These are phyloP conservation scores for Bombylius discolor DNA, from an alignment of 2,888 invertebrate species.

Conservation along the genomic window DNA sequence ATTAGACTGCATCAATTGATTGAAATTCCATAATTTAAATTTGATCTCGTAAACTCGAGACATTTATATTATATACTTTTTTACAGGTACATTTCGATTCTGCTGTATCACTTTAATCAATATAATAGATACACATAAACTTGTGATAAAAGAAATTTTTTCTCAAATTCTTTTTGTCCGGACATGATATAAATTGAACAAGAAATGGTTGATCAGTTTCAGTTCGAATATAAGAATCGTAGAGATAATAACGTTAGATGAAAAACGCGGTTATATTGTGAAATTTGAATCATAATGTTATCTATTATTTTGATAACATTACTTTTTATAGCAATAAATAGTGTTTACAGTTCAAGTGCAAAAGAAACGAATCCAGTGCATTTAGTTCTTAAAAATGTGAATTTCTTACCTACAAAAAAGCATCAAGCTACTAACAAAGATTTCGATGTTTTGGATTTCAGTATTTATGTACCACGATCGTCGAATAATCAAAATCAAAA, in stretches of 20 bases:
- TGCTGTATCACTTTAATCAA: too few species aligned
- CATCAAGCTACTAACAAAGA: neutral
- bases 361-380: neutral
- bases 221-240: neutral
- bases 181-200: neutral
- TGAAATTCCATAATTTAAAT: neutral
- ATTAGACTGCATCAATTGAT: neutral
- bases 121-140: too few species aligned
- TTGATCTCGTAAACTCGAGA: too few species aligned
- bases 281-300: neutral
- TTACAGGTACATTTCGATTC: too few species aligned
- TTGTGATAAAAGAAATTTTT: too few species aligned
- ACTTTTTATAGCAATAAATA: neutral
- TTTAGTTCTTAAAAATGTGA: conserved; percentile 7
- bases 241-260: too few species aligned
- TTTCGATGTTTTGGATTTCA: conserved; percentile 8
- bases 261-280: too few species aligned
- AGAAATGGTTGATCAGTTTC: neutral
- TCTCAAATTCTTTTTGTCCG: neutral
- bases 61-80: too few species aligned
- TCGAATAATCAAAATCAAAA: too few species aligned
- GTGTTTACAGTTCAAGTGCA: neutral
- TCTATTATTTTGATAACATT: neutral
- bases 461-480: conserved; percentile 5
- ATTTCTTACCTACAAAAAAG: neutral